These are phyloP conservation scores for Pterois miles DNA, from an alignment of 2,797 vertebrate species.

Conservation along the genomic window DNA sequence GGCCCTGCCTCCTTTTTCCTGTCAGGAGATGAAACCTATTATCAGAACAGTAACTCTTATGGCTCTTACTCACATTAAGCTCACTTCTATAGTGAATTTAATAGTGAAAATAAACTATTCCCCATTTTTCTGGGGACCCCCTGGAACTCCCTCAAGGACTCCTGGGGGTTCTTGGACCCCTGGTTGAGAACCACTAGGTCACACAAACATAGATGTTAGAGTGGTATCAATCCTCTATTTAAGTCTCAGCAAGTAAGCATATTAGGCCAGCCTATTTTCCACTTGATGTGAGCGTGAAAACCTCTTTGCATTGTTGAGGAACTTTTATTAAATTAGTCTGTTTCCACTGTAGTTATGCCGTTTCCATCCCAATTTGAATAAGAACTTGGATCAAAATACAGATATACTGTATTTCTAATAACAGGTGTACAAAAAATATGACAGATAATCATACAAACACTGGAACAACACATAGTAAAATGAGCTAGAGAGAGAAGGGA, in stretches of 20 bases:
- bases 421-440: neutral
- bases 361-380: slow-evolving; percentile 6
- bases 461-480: neutral
- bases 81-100: too few species aligned
- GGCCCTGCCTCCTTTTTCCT: too few species aligned
- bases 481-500: neutral
- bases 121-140: too few species aligned
- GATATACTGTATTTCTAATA: slow-evolving; percentile 1
- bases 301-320: neutral
- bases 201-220: neutral
- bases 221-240: neutral
- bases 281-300: slow-evolving; percentile 30
- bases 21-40: too few species aligned
- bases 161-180: too few species aligned
- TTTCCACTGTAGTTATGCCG: neutral
- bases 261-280: slow-evolving; percentile 22
- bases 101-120: too few species aligned
- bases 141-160: too few species aligned
- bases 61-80: too few species aligned
- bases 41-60: too few species aligned
- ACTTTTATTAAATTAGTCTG: slow-evolving; percentile 19
- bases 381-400: neutral
- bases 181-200: too few species aligned
- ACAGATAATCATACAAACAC: neutral
- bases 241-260: neutral